phyloP scores from a whole-genome alignment of 2,113 vertebrate genomes.

The Trichechus manatus region DNA sequence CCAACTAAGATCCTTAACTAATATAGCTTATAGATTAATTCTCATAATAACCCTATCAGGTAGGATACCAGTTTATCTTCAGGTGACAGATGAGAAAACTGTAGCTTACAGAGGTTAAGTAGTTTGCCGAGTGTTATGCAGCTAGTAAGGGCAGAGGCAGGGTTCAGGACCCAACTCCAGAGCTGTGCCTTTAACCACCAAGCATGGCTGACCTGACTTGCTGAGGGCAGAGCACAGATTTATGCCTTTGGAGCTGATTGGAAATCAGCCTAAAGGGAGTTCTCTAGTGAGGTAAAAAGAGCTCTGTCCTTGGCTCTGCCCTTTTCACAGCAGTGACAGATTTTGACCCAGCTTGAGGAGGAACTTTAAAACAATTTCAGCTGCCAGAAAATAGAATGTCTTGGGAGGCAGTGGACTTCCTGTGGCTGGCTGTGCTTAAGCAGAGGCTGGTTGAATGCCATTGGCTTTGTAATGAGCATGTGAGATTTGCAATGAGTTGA shows the following conservation, averaged over 20 bases:
- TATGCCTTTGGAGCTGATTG: not conserved
- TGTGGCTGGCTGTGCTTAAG: not conserved
- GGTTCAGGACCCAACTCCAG: not conserved
- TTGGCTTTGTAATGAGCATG: not conserved
- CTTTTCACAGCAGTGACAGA: not conserved
- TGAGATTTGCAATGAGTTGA: not conserved
- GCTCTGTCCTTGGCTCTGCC: not conserved
- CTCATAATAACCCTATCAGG: not conserved
- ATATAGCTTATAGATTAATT: not conserved
- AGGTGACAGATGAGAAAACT: not conserved
- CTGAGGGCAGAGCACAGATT: not conserved
- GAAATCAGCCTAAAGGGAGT: not conserved
- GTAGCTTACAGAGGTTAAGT: not conserved
- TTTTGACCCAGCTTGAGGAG: slow-evolving; percentile 34
- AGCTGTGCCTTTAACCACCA: not conserved
- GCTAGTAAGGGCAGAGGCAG: not conserved
- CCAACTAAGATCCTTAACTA: not conserved
- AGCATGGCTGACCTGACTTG: not conserved
- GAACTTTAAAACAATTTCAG: slow-evolving; percentile 13
- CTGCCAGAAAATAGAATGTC: slow-evolving; percentile 40
- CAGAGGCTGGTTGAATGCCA: slow-evolving; percentile 23
- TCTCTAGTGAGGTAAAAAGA: not conserved
- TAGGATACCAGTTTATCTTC: not conserved
- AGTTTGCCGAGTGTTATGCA: not conserved
- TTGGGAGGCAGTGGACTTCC: slow-evolving; percentile 37